phyloP scores from a whole-genome alignment of 2,888 invertebrate species.

The Melangyna quadrimaculata region DNA sequence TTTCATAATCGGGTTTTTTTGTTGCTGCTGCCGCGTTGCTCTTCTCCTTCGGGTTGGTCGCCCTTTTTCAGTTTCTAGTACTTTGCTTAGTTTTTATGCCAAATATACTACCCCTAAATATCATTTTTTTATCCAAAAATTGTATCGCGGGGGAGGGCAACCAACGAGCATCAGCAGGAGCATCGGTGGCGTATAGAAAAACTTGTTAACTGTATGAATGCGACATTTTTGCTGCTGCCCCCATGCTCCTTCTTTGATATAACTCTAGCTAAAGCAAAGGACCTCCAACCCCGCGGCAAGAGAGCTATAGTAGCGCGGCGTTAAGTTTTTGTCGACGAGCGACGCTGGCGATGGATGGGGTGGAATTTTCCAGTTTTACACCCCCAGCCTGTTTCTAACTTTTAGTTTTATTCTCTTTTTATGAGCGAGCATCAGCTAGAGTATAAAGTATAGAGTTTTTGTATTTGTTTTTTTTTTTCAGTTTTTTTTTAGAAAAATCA shows the following conservation, averaged over 20 bases:
- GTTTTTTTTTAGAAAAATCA: slow-evolving; percentile 21
- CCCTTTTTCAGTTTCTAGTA: slow-evolving; percentile 36
- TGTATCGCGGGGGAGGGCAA: slow-evolving; percentile 10
- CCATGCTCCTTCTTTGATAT: slow-evolving; percentile 15
- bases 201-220: slow-evolving; percentile 71
- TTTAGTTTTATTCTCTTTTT: slow-evolving; percentile 63
- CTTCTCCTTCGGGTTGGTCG: background rate
- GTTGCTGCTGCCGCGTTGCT: background rate
- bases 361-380: slow-evolving; percentile 47
- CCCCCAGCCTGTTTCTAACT: slow-evolving; percentile 43
- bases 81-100: slow-evolving; percentile 62
- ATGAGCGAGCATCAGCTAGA: slow-evolving; percentile 49
- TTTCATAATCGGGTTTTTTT: slow-evolving; percentile 63
- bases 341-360: slow-evolving; percentile 16
- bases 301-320: slow-evolving; percentile 15
- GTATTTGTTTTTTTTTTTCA: background rate
- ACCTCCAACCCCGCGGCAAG: background rate
- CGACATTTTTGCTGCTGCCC: slow-evolving; percentile 55
- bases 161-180: background rate
- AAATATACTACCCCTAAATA: slow-evolving; percentile 66
- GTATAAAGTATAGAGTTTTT: slow-evolving; percentile 21
- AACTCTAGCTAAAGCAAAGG: slow-evolving; percentile 44
- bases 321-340: slow-evolving; percentile 28
- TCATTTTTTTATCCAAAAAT: slow-evolving; percentile 20
- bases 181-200: slow-evolving; percentile 43